Base-by-base conservation (phyloP, 64 coral and sea anemone species). In the Porites lutea region DNA sequence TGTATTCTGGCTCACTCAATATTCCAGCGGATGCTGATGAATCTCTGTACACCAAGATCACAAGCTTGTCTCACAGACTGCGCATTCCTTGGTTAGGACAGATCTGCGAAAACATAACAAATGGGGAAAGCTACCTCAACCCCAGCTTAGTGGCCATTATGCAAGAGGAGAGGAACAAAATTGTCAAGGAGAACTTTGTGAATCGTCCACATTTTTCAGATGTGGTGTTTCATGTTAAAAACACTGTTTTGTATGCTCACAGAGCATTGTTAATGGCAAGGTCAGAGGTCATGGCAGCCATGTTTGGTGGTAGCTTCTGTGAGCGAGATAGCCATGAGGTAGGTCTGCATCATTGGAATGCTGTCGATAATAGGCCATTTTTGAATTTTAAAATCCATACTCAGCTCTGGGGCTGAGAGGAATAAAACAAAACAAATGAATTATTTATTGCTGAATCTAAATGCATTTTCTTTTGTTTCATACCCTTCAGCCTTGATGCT, bases 281-380 rank as follows among this genome's bases (percentile, higher is more conserved):
- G 1, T 92, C 71, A 20, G 91, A 92, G 46, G 91, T 92, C 23
- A 75, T 92, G 74, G 82, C 91, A 20, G 91, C 91, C 5, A 92
- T 92, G 91, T 87, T 92, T 54, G 91, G 91, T 44, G 91, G 91
- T 4, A 64, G 82, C 19, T 92, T 92, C n/a, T 79, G 63, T 61
- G 91, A 92, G 37, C 15, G 82, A 50, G 75, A 54, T 6, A 92
- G 59, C 72, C 59, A 74, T 22, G 79, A 92, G 90, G 90, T 92
- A 86, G 10, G 59, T 73, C 48, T 18, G 16, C 11, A 15, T 15
- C 12, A 21, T 37, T 37, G 27, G 27, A 37, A 37, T 37, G 27
- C 1, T 37, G 27, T 37, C 1, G 27, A 37, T 1, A 37, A 1
- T 37, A 37, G 27, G 27, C 27, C 27, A n/a, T n/a, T n/a, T n/a